These are phyloP conservation scores for Canis aureus DNA, from an alignment of 2,113 vertebrate genomes.

Conservation along the genomic window DNA sequence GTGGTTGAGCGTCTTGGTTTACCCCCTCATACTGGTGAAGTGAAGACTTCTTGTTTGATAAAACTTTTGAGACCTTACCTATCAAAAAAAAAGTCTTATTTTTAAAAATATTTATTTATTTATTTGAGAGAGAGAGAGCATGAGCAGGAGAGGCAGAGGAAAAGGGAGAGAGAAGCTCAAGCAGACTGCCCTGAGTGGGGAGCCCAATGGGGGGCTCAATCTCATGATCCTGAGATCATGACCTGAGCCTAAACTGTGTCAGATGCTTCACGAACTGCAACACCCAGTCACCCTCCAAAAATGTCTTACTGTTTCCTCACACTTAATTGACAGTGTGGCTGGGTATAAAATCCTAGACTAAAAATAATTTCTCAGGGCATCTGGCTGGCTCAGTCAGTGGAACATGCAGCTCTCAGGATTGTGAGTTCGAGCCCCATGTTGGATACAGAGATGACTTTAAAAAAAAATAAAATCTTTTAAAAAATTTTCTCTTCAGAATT, in stretches of 20 bases:
- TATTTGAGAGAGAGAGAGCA: background rate
- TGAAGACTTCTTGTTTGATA: background rate
- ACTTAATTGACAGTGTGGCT: background rate
- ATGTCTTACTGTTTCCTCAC: background rate
- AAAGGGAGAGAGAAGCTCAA: background rate
- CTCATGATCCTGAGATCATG: background rate
- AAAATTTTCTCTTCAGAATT: background rate
- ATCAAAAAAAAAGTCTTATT: background rate
- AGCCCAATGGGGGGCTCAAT: background rate
- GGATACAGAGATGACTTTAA: background rate
- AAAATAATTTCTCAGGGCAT: background rate
- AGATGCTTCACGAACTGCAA: background rate
- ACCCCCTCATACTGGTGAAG: background rate
- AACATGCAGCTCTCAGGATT: background rate
- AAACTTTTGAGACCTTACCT: background rate
- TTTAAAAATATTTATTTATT: background rate
- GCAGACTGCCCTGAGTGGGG: background rate
- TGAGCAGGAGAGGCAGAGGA: background rate
- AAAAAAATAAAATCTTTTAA: background rate
- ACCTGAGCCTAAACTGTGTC: background rate
- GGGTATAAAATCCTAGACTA: slow-evolving; percentile 23
- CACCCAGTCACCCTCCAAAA: background rate
- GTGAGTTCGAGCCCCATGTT: background rate
- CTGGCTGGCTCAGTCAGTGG: background rate
- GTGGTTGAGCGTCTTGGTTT: background rate